Evolutionary conservation across 1,140 invertebrate species (phyloP).

Genomic region (Zaprionus camerounensis): DNA sequence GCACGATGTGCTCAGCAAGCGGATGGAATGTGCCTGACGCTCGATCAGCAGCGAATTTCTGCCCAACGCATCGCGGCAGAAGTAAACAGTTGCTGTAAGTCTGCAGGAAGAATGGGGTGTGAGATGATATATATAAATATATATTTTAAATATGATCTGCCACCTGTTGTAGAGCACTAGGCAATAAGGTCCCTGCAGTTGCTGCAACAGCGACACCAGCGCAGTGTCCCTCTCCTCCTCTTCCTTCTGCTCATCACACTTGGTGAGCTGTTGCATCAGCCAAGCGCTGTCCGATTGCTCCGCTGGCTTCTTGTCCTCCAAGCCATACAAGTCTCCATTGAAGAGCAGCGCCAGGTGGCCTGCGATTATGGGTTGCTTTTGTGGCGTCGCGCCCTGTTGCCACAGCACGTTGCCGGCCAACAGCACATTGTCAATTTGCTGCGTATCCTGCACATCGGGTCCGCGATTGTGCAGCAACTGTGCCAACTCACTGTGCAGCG

Average conservation of each 20-base stretch:
- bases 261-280: slow-evolving; percentile 34
- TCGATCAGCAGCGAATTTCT: slow-evolving; percentile 92
- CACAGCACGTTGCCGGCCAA: slow-evolving; percentile 87
- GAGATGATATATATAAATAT: neutral
- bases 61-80: slow-evolving; percentile 94
- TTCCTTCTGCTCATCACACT: slow-evolving; percentile 32
- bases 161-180: slow-evolving; percentile 90
- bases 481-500: slow-evolving; percentile 13
- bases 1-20: slow-evolving; percentile 87
- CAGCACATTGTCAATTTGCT: slow-evolving; percentile 63
- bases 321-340: slow-evolving; percentile 93
- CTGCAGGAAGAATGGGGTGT: slow-evolving; percentile 65
- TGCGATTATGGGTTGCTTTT: slow-evolving; percentile 87
- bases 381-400: slow-evolving; percentile 87
- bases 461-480: slow-evolving; percentile 53
- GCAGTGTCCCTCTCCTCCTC: slow-evolving; percentile 4
- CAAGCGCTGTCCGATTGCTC: slow-evolving; percentile 53
- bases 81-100: slow-evolving; percentile 88
- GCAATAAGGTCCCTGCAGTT: slow-evolving; percentile 92
- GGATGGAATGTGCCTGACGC: slow-evolving; percentile 84
- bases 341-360: slow-evolving; percentile 88
- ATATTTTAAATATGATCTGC: neutral
- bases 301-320: slow-evolving; percentile 58
- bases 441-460: slow-evolving; percentile 41
- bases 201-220: slow-evolving; percentile 37